Base-by-base conservation (phyloP, 2,888 invertebrate species). In the Nysson spinosus region DNA sequence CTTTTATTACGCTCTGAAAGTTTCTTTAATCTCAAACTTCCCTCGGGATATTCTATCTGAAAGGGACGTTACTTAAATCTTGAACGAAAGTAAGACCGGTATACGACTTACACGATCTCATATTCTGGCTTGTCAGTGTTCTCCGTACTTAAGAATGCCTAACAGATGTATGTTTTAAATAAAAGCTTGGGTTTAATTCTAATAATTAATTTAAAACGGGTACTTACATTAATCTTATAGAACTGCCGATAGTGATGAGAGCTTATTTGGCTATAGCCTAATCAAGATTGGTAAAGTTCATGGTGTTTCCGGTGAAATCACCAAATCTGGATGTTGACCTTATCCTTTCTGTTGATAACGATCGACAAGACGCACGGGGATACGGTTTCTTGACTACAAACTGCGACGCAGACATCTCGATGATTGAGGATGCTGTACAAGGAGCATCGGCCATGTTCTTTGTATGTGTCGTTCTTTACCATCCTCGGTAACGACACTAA, bases 321-420 rank as follows among this genome's bases (percentile, higher is more conserved):
- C 28, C 57, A n/a, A n/a, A n/a, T n/a, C n/a, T n/a, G n/a, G 9
- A 20, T 42, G 47, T 39, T 56, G 44, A 20, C 40, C 34, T 35
- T 57, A 9, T 14, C 61, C 37, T 24, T 46, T 22, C 17, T 46
- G 47, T 49, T 42, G 65, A 63, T 70, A 67, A 66, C 73, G 72
- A 79, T 81, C 79, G 69, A 75, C 68, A 68, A 75, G 55, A 72
- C 73, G 61, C 49, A 49, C 43, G 43, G 47, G 55, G 50, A 58
- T 57, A 58, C 50, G 49, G 39, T 54, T 56, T 66, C 37, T 50
- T 49, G 63, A 58, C 69, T 63, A 71, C 56, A 61, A 52, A 42
- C 57, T 52, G 62, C 62, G 57, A 67, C 69, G 58, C 24, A 35
- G 64, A 56, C 64, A 73, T 70, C 73, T 58, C 63, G 61, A 55